phyloP scores from a whole-genome alignment of 2,113 vertebrate species.

The Cervus canadensis region DNA sequence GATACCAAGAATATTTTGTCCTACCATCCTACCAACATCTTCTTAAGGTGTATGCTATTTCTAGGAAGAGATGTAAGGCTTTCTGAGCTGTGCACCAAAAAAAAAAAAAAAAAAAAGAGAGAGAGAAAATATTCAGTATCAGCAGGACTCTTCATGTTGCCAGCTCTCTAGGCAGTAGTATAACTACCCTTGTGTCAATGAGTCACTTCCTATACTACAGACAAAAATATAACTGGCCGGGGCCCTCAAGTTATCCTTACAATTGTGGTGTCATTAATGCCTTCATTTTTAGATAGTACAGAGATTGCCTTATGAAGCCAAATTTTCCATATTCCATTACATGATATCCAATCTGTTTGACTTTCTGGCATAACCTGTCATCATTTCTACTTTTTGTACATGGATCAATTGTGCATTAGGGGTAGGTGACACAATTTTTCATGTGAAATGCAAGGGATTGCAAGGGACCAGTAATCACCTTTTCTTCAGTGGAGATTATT shows the following conservation, averaged over 20 bases:
- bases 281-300: not conserved
- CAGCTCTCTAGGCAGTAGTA: not conserved
- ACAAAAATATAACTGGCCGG: not conserved
- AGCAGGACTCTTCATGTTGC: not conserved
- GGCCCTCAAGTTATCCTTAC: not conserved
- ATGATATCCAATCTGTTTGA: not conserved
- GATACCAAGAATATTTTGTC: not conserved
- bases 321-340: not conserved
- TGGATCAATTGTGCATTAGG: not conserved
- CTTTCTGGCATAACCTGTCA: accelerated
- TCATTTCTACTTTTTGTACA: not conserved
- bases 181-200: not conserved
- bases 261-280: not conserved
- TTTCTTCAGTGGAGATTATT: not conserved
- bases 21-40: not conserved
- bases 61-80: not conserved
- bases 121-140: not conserved
- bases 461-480: accelerated
- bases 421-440: not conserved
- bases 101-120: too few species aligned
- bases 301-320: not conserved
- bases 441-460: not conserved
- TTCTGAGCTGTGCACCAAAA: not conserved
- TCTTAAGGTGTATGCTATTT: not conserved
- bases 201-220: not conserved